Percentiles rank a stretch among this genome's conserved stretches.
Conservation (phyloP, 1,140 invertebrate species). For the Drosophila subpulchrella region DNA sequence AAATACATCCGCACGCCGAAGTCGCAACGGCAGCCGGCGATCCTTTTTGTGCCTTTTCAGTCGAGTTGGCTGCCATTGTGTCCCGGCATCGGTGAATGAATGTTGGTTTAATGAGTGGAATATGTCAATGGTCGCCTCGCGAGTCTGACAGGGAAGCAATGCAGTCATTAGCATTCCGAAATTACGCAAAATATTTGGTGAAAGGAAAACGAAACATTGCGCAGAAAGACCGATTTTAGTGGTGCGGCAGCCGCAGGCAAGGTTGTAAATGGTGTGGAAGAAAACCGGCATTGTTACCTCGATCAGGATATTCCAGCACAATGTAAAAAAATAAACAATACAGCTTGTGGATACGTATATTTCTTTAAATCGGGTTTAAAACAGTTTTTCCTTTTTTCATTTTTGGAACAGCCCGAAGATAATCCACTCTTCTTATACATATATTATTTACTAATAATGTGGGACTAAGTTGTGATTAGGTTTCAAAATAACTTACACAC, state of each 20-base stretch:
- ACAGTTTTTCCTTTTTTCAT: no score
- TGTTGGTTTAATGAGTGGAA: slow-evolving; percentile 77
- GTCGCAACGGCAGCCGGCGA: slow-evolving; percentile 36
- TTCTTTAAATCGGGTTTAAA: no score
- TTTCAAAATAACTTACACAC: no score
- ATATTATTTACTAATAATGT: no score
- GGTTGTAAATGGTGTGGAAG: slow-evolving; percentile 7
- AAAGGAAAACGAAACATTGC: slow-evolving; percentile 20
- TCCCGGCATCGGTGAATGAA: slow-evolving; percentile 45
- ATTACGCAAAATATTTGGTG: slow-evolving; percentile 61
- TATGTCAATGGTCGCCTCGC: slow-evolving; percentile 64
- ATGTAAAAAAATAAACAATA: not conserved
- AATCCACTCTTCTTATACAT: no score
- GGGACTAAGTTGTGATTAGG: no score
- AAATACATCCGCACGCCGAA: slow-evolving; percentile 66
- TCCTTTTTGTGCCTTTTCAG: slow-evolving; percentile 37
- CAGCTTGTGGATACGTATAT: not conserved
- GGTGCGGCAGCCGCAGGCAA: slow-evolving; percentile 12
- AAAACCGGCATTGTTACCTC: not conserved
- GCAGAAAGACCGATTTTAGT: slow-evolving; percentile 25
- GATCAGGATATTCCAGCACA: not conserved
- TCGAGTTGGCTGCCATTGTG: slow-evolving; percentile 44
- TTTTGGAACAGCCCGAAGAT: no score
- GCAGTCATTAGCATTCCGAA: slow-evolving; percentile 65
- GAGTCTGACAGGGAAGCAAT: slow-evolving; percentile 40